Evolutionary conservation across 1,140 invertebrate species (phyloP).

Genomic region (Pogonomyrmex barbatus): DNA sequence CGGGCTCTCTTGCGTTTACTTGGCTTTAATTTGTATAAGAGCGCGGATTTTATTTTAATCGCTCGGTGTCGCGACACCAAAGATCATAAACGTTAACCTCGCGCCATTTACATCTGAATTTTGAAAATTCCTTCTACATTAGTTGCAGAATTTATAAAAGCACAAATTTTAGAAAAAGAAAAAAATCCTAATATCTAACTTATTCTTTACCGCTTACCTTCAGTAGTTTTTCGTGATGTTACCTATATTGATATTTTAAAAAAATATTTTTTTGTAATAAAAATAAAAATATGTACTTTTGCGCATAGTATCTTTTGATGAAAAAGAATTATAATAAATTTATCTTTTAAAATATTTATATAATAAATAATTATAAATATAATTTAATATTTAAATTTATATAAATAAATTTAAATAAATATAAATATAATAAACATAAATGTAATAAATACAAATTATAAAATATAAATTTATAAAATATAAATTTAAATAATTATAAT

Average conservation of each 20-base stretch:
- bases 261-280: background rate
- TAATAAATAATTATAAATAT: too few species aligned
- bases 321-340: conserved; percentile 11
- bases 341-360: too few species aligned
- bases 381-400: too few species aligned
- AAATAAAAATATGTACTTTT: background rate
- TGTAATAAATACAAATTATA: too few species aligned
- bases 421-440: too few species aligned
- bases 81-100: background rate
- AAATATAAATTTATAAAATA: too few species aligned
- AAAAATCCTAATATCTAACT: background rate
- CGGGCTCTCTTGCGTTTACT: background rate
- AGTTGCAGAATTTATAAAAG: background rate
- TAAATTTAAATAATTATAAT: too few species aligned
- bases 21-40: conserved; percentile 19
- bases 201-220: background rate
- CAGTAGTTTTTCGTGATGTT: background rate
- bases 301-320: background rate
- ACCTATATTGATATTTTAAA: background rate
- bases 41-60: background rate
- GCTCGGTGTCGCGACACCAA: too few species aligned
- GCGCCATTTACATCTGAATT: too few species aligned
- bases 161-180: background rate
- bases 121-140: background rate
- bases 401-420: too few species aligned